Base-by-base conservation (phyloP, 2,113 vertebrate genomes). In the Origma solitaria region DNA sequence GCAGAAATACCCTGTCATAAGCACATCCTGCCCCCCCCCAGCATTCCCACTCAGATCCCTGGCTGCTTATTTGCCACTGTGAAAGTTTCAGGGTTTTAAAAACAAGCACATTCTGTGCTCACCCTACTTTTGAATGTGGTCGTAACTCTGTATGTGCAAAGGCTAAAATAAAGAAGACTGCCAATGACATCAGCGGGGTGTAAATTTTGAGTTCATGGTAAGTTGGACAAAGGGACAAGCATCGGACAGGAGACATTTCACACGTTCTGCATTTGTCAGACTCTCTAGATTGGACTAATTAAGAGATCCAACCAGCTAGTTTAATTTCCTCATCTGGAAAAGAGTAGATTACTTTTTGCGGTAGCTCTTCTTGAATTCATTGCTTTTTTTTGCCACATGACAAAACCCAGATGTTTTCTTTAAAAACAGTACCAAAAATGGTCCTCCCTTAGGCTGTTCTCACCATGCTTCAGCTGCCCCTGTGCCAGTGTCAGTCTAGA, bases 11-110 rank as follows among this genome's bases (percentile, higher is more conserved):
- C 45, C 33, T 91, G 40, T 49, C 42, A 56, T 47, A 80, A 80
- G n/a, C 51, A 86, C 0, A 0, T 47, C 27, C 24, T 83, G 17
- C 4, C 7, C 40, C 7, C 40, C 16, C 20, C 6, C 5, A 35
- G 33, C 58, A 30, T 62, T 83, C 19, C 31, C 15, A 37, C 30
- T 80, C 35, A 57, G 27, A 80, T 66, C 7, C 16, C 14, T 42
- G 18, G 5, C 10, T 73, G 13, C n/a, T 93, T 86, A 35, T 82
- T 82, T 76, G 9, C 47, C 7, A 16, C 24, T n/a, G 13, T 88
- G 27, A 61, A 73, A 75, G 15, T 51, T 81, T 51, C 30, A 50
- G 27, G 8, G 5, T 24, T 93, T 95, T 90, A 50, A 92, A 54
- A 77, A 15, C 13, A n/a, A 33, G 7, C 2, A 42, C 3, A 21